Base-by-base conservation (phyloP, 1,140 invertebrate genomes). In the Trinorchestia longiramus region DNA sequence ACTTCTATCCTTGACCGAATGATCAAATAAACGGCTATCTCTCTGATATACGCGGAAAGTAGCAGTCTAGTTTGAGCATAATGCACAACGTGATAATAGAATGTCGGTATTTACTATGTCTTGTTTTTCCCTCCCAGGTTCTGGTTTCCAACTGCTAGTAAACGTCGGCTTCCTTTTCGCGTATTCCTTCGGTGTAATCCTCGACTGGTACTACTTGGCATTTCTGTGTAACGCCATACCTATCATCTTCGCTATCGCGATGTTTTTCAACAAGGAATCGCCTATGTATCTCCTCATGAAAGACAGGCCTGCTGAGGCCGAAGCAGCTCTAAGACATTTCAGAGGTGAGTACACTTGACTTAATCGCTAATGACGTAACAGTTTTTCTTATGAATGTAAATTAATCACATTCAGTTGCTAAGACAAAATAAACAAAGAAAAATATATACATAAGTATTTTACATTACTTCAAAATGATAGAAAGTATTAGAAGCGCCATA, bases 181-280 rank as follows among this genome's bases (percentile, higher is more conserved):
- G 44, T 96, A 96, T 44, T 45, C 57, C 15, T 62, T 95, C 41
- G 95, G 95, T 40, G 62, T 96, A 23, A 28, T 94, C 44, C 53
- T 91, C 6, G 19, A 92, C 0, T 77, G 90, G 62, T 91, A 53
- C 57, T 94, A 77, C 47, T 62, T 96, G 43, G 91, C 91, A 1
- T 42, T 92, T 44, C 43, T 62, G 28, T 96, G 95, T 43, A 62
- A 47, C 62, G 11, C 43, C 45, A 94, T 62, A 11, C 45, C 87
- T 11, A 92, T 47, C 36, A 77, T 95, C 53, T 87, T 90, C 57
- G 43, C 95, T 40, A 44, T 87, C 11, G 62, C 87, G 36, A 90
- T 95, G 43, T 95, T 77, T 44, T 95, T 87, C 62, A 87, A 90
- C 62, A 95, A 95, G 45, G 95, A 95, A 47, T 87, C 95, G 41